Percentiles rank a stretch among this genome's conserved stretches.
phyloP scores from a whole-genome alignment of 2,113 vertebrate species.

The Archilochus colubris region DNA sequence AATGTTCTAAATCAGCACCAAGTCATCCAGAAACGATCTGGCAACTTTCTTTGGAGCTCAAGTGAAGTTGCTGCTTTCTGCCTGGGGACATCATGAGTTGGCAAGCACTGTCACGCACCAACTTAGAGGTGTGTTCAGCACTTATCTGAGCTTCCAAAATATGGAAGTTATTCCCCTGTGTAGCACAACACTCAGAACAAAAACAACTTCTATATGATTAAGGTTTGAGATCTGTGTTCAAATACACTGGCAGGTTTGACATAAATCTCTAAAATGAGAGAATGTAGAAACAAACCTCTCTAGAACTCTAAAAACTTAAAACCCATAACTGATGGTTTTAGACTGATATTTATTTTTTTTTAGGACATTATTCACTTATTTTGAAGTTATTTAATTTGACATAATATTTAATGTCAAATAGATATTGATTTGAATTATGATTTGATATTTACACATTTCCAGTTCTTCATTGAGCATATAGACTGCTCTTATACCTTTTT shows the following conservation, averaged over 20 bases:
- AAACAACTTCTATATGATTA: background rate
- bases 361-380: background rate
- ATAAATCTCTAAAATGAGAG: background rate
- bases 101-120: background rate
- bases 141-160: background rate
- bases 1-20: background rate
- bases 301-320: conserved; percentile 1
- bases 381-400: background rate
- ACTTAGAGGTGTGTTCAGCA: background rate
- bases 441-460: background rate
- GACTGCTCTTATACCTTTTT: background rate
- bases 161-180: background rate
- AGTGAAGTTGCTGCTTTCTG: background rate
- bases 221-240: background rate
- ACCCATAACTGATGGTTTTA: background rate
- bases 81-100: background rate
- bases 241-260: background rate
- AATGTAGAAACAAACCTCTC: background rate
- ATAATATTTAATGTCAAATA: background rate
- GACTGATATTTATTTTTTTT: background rate
- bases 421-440: background rate
- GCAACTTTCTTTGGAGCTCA: background rate
- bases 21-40: background rate
- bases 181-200: background rate
- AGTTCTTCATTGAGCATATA: background rate